Conservation (phyloP, 2,888 invertebrate species). For the Cacoxenus indagator region DNA sequence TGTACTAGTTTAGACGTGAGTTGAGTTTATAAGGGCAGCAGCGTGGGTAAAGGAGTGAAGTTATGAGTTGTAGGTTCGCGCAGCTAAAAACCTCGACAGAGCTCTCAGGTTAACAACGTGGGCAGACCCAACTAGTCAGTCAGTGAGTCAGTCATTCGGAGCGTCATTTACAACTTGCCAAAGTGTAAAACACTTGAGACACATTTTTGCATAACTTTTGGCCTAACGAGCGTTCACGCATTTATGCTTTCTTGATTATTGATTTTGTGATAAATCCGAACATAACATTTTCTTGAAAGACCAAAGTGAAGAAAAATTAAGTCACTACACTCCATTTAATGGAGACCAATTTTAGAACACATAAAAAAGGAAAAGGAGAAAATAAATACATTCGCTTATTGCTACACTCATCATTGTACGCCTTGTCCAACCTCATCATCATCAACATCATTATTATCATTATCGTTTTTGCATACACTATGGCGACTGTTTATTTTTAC, state of each 20-base stretch:
- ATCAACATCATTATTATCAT: background rate
- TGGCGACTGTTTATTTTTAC: background rate
- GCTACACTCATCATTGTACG: background rate
- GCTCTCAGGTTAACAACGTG: background rate
- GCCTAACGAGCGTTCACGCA: background rate
- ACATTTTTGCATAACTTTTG: background rate
- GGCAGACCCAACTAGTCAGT: background rate
- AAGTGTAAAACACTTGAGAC: constrained; percentile 11
- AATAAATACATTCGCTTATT: too few relatives aligned
- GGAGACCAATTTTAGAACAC: background rate
- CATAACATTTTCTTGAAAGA: background rate
- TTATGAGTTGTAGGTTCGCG: too few relatives aligned
- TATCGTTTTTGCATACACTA: background rate
- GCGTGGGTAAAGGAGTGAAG: too few relatives aligned
- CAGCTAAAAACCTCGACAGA: too few relatives aligned
- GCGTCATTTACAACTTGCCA: background rate
- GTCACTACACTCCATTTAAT: too few relatives aligned
- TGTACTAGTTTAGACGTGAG: background rate
- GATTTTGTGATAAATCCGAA: background rate
- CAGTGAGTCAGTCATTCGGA: background rate
- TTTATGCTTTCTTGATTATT: constrained; percentile 4
- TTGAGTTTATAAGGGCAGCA: background rate
- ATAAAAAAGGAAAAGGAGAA: background rate
- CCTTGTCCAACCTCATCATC: background rate
- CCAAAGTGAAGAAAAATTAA: background rate